These are phyloP conservation scores for Eurystomus gularis DNA, from an alignment of 2,113 vertebrate species.

Conservation along the genomic window DNA sequence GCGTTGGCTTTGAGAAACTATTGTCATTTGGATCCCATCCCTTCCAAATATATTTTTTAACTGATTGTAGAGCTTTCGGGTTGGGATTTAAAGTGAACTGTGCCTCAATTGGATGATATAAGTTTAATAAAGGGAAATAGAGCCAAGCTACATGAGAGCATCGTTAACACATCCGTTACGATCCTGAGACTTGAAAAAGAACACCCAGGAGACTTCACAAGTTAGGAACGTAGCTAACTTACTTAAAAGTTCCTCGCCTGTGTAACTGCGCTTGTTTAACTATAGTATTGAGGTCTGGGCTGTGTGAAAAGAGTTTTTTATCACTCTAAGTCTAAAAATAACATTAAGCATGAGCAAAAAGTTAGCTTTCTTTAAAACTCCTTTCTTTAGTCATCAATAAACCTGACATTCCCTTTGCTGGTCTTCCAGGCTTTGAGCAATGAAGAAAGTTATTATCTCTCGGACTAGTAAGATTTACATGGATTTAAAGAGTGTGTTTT, in stretches of 20 bases:
- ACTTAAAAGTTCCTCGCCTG: not conserved
- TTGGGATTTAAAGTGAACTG: not conserved
- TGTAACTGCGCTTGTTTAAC: not conserved
- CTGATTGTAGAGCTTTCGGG: not conserved
- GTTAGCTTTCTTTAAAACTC: not conserved
- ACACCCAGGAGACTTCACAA: conserved; percentile 1
- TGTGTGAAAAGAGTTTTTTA: not conserved
- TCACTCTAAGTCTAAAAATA: not conserved
- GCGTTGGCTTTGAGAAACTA: conserved; percentile 8
- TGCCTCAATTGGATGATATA: not conserved
- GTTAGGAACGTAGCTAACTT: not conserved
- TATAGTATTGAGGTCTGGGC: not conserved
- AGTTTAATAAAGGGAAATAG: conserved; percentile 12
- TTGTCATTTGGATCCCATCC: conserved; percentile 25
- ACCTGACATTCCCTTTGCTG: not conserved
- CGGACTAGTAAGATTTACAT: not conserved
- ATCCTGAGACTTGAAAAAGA: conserved; percentile 22
- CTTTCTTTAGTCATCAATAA: not conserved
- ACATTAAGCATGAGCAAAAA: not conserved
- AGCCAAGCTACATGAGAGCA: conserved; percentile 37
- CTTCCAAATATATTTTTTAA: conserved; percentile 21
- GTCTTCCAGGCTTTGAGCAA: not conserved
- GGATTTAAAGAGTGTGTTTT: not conserved
- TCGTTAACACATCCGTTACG: conserved; percentile 19
- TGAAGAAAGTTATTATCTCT: not conserved